Percentiles rank a stretch among this genome's conserved stretches.
Evolutionary conservation across 2,113 vertebrate genomes (phyloP).

Genomic region (Macquaria australasica): DNA sequence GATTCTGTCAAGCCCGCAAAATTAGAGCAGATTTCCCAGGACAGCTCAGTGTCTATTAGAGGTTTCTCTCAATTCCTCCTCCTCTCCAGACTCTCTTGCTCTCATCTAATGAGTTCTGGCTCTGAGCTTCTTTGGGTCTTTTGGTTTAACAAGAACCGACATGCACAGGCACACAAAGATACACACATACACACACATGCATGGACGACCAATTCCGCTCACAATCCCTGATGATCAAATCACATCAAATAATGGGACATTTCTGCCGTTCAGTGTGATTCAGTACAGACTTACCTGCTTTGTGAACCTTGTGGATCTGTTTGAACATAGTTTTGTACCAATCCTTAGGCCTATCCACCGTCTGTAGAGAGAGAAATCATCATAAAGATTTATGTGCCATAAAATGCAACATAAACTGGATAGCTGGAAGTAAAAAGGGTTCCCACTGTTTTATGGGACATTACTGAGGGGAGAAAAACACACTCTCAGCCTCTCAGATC

Average conservation of each 20-base stretch:
- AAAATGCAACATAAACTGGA: slow-evolving; percentile 40
- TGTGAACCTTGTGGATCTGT: slow-evolving; percentile 99
- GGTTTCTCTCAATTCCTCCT: slow-evolving; percentile 51
- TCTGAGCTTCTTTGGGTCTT: slow-evolving; percentile 44
- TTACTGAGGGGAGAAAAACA: slow-evolving; percentile 16
- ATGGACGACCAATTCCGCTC: slow-evolving; percentile 22
- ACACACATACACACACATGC: slow-evolving; percentile 37
- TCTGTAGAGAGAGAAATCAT: slow-evolving; percentile 82
- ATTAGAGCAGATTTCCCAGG: slow-evolving; percentile 71
- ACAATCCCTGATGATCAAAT: slow-evolving; percentile 11
- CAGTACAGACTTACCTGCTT: slow-evolving; percentile 85
- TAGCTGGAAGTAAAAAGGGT: background rate
- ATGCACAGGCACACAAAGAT: slow-evolving; percentile 31
- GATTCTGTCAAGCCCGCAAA: slow-evolving; percentile 63
- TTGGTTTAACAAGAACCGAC: slow-evolving; percentile 50
- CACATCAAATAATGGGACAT: background rate
- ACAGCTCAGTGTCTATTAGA: slow-evolving; percentile 66
- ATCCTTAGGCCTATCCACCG: slow-evolving; percentile 97
- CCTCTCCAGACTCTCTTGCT: slow-evolving; percentile 44
- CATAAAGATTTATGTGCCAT: slow-evolving; percentile 23
- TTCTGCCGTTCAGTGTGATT: slow-evolving; percentile 15
- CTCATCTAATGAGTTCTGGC: slow-evolving; percentile 73
- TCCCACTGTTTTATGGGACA: slow-evolving; percentile 14
- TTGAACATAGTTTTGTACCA: slow-evolving; percentile 99
- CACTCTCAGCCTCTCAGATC: slow-evolving; percentile 19